Evolutionary conservation across 2,888 invertebrate genomes (phyloP), one percentile per base, ranked within the genome.

Genomic region (Phania funesta): DNA sequence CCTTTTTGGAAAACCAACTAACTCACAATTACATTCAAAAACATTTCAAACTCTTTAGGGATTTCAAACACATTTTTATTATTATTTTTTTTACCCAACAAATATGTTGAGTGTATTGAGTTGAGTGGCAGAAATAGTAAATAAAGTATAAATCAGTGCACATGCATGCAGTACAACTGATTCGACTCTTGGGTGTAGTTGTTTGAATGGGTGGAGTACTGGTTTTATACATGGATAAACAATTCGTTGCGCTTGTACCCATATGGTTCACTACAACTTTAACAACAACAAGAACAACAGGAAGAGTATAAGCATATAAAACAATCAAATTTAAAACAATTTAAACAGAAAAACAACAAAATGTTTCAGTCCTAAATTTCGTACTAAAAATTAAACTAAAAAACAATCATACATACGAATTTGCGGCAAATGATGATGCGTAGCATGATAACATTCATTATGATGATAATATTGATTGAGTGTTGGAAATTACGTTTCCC

Each of bases 231-330:
- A 46, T 38, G 77, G 38, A 77, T 77, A 70, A 77, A 70, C 32
- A 48, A 50, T 75, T 80, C 32, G 68, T 70, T 75, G 38, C 58
- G 75, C 70, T 64, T 80, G 80, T 80, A 75, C 75, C 80, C 75
- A 70, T 75, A 44, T 75, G 80, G 38, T 56, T 62, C 62, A 68
- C 74, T 74, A 46, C 68, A 62, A 68, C 18, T 18, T 20, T 11
- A 46, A 35, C 9, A 35, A 32, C 13, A 50, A 18, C 24, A 20
- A 0, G 16, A 56, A 18, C 41, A 58, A 48, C 22, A 29, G 38
- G 5, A 13, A 2, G 1, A 20, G 1, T 20, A 1, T 5, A 13
- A 13, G 9, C 50, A 50, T 48, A 16, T 50, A 46, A 16, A 56
- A 35, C 4, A 56, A 64, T 32, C 13, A 56, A 74, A 46, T 13